phyloP scores from a whole-genome alignment of 92 coral and sea anemone genomes.

The Epizoanthus stellaris region DNA sequence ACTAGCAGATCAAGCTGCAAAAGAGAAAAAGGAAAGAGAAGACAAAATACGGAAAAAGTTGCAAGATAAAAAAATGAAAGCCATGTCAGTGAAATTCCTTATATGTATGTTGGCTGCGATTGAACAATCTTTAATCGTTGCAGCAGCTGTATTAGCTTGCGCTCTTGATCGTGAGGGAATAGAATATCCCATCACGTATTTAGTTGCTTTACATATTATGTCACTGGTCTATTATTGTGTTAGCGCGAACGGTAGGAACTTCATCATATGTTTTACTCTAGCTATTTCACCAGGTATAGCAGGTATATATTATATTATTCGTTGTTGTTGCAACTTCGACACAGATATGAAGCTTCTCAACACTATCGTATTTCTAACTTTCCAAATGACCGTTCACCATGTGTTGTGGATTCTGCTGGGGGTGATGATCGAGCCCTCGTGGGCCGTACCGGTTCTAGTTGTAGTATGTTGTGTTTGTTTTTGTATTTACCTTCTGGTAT shows the following conservation, averaged over 20 bases:
- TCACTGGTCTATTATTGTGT: not conserved
- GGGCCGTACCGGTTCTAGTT: not conserved
- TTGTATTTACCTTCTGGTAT: not conserved
- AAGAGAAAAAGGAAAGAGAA: not conserved
- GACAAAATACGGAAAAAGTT: not conserved
- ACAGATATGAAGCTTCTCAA: not conserved
- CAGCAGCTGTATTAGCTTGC: not conserved
- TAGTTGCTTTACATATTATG: not conserved
- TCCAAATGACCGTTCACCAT: not conserved
- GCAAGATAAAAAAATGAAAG: not conserved
- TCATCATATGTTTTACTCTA: not conserved
- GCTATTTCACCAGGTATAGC: not conserved
- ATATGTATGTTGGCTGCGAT: not conserved
- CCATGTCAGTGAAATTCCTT: not conserved
- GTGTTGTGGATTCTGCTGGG: conserved; percentile 6
- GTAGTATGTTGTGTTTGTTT: not conserved
- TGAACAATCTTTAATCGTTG: not conserved
- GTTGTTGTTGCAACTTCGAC: no score
- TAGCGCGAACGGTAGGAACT: not conserved
- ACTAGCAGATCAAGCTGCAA: no score
- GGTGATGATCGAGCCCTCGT: not conserved
- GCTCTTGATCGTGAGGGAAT: not conserved
- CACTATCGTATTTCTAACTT: not conserved
- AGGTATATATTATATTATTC: not conserved
- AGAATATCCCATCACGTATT: not conserved